phyloP scores from a whole-genome alignment of 2,888 invertebrate genomes.

The Caenorhabditis imperialis region DNA sequence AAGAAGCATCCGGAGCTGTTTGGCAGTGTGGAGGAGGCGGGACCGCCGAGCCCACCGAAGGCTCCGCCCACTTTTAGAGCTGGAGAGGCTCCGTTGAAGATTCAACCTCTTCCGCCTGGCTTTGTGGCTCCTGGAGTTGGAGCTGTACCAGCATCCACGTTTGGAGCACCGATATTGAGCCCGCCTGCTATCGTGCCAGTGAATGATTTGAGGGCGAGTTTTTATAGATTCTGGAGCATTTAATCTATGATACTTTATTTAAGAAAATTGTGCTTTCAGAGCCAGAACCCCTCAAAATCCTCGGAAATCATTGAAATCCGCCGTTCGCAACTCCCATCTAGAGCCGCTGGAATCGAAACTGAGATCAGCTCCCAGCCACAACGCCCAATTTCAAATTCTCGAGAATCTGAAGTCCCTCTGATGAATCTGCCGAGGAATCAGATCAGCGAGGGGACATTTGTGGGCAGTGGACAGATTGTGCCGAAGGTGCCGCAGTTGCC shows the following conservation, averaged over 20 bases:
- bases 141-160: slow-evolving; percentile 20
- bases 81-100: slow-evolving; percentile 39
- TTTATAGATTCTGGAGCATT: no score
- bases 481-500: slow-evolving; percentile 35
- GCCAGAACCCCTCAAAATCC: not conserved
- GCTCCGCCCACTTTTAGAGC: slow-evolving; percentile 22
- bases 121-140: slow-evolving; percentile 1
- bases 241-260: no score
- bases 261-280: no score
- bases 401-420: slow-evolving; percentile 40
- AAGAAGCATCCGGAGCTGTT: slow-evolving; percentile 71
- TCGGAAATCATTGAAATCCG: slow-evolving; percentile 44
- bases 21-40: slow-evolving; percentile 50
- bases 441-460: slow-evolving; percentile 50
- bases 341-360: slow-evolving; percentile 41
- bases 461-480: slow-evolving; percentile 44
- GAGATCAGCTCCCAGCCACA: slow-evolving; percentile 35
- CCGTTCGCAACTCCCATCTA: slow-evolving; percentile 41
- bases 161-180: slow-evolving; percentile 57
- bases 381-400: slow-evolving; percentile 36
- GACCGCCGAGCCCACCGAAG: slow-evolving; percentile 28
- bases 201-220: slow-evolving; percentile 61
- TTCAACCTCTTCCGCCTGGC: slow-evolving; percentile 40
- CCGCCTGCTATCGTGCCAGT: slow-evolving; percentile 64
- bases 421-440: slow-evolving; percentile 38